Evolutionary conservation across 2,888 invertebrate species (phyloP), one percentile per base, ranked within the genome.

Genomic region (Alsophila aescularia): DNA sequence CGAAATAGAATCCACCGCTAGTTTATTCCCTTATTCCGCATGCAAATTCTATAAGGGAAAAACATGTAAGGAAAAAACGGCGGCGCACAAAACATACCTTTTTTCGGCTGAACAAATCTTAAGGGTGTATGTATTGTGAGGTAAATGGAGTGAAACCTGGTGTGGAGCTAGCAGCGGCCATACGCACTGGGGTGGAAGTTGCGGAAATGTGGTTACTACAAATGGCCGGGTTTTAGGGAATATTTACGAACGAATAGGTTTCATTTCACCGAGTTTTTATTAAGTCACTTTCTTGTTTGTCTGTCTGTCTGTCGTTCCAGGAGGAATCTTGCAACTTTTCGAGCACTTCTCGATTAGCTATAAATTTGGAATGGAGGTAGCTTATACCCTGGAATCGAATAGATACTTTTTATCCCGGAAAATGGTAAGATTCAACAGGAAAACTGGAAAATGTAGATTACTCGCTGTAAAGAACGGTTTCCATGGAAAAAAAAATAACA

Each of bases 1-100:
- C 54, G 27, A 49, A 48, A 53, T 42, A 48, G 43, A 41, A 50
- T 50, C 21, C 27, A 3, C 21, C 29, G 14, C 49, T 35, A 15
- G 49, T 50, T 50, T 21, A 32, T 39, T 44, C 34, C 10, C 14
- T 29, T 43, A 39, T 39, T 43, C 48, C 16, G 8, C 16, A 60
- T 66, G 66, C 60, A 66, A 66, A 66, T 66, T 58, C 57, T 56
- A 57, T 66, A 31, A 51, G 41, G 48, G 47, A 51, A 63, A 55
- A 58, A 52, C 52, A 51, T 45, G 45, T 29, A 54, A 41, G 37
- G 43, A 27, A 16, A 41, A 42, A 51, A 16, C 32, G 49, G 41
- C 37, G 36, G 32, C 31, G 31, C n/a, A 49, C 44, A 50, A 42
- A 45, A 32, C 50, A 35, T 45, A 58, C 58, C 58, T 50, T 62